Evolutionary conservation across 2,113 vertebrate genomes (phyloP).

Genomic region (Coracopsis vasa): DNA sequence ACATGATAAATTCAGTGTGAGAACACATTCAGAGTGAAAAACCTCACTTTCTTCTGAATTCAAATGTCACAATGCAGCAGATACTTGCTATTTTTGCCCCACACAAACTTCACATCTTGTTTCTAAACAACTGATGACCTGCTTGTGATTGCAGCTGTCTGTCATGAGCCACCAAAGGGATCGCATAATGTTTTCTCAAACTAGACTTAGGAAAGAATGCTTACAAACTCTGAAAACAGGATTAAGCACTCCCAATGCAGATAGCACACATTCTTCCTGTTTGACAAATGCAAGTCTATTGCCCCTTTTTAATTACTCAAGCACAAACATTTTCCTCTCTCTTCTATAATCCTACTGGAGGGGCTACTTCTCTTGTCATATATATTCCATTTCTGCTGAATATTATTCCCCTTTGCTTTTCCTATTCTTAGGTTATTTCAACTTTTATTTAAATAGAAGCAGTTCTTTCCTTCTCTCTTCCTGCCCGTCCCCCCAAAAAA

Average conservation of each 20-base stretch:
- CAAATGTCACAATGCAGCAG: not conserved
- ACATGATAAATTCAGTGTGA: not conserved
- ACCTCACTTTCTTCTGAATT: not conserved
- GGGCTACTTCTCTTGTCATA: not conserved
- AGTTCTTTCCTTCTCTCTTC: not conserved
- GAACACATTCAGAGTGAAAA: not conserved
- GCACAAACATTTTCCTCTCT: not conserved
- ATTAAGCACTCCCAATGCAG: not conserved
- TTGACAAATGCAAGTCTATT: not conserved
- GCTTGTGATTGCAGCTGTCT: not conserved
- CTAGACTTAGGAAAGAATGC: not conserved
- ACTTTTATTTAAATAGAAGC: not conserved
- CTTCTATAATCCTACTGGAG: not conserved
- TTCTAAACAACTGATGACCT: not conserved
- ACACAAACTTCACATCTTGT: not conserved
- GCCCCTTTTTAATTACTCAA: not conserved
- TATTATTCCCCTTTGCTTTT: not conserved
- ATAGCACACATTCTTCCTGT: not conserved
- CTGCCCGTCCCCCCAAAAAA: not conserved
- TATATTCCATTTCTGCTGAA: not conserved
- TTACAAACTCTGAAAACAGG: not conserved
- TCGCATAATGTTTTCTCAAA: accelerated
- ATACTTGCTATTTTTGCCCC: not conserved
- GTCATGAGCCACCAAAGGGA: not conserved
- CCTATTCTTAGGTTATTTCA: not conserved